These are phyloP conservation scores for Galeopterus variegatus DNA, from an alignment of 2,113 vertebrate genomes.

Conservation along the genomic window DNA sequence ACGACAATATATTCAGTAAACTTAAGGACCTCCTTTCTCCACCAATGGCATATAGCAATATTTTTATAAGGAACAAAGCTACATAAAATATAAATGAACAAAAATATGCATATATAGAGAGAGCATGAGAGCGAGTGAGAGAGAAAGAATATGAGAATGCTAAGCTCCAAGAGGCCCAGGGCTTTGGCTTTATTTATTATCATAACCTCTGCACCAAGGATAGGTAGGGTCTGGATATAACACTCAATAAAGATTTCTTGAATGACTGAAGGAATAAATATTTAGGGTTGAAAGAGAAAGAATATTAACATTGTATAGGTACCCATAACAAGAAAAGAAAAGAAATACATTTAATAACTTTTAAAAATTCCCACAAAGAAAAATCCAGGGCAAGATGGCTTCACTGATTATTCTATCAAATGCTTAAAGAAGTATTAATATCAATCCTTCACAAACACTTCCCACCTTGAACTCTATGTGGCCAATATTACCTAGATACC, in stretches of 20 bases:
- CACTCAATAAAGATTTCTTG: conserved; percentile 25
- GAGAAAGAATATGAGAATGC: not conserved
- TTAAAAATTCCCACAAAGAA: conserved; percentile 6
- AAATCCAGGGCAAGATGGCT: not conserved
- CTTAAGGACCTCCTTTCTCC: not conserved
- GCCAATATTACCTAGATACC: not conserved
- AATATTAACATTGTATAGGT: not conserved
- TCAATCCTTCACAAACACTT: conserved; percentile 1
- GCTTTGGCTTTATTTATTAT: conserved; percentile 38
- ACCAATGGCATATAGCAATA: not conserved
- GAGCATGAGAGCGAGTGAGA: not conserved
- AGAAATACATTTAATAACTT: not conserved
- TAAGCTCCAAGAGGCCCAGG: not conserved
- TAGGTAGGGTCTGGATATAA: conserved; percentile 3
- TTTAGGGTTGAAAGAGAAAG: conserved; percentile 31
- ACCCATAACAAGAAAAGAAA: conserved; percentile 32
- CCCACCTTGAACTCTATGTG: conserved; percentile 10
- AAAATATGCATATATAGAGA: not conserved
- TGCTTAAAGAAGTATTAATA: conserved; percentile 46
- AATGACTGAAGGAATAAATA: conserved; percentile 20
- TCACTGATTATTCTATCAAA: conserved; percentile 51
- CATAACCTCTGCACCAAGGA: conserved; percentile 21
- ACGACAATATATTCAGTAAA: not conserved
- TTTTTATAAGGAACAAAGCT: conserved; percentile 39
- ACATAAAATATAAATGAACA: conserved; percentile 29